These are phyloP conservation scores for Rhynchophorus ferrugineus DNA, from an alignment of 1,140 invertebrate species.

Conservation along the genomic window DNA sequence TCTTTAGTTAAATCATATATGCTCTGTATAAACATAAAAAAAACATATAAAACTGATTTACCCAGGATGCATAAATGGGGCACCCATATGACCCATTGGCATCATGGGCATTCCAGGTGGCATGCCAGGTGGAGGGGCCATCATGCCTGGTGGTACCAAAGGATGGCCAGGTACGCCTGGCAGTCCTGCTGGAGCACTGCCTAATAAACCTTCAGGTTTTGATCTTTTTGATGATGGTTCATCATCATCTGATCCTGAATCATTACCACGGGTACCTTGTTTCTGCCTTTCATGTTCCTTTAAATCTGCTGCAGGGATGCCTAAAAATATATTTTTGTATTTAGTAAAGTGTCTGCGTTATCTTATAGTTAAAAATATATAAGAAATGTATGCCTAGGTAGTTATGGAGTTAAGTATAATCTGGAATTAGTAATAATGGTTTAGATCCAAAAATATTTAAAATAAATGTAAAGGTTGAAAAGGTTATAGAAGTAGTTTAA, in stretches of 20 bases:
- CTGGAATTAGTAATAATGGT: no score
- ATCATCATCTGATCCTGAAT: conserved; percentile 69
- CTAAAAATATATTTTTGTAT: conserved; percentile 24
- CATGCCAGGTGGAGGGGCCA: conserved; percentile 50
- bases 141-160: conserved; percentile 50
- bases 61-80: conserved; percentile 63
- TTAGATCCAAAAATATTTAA: not conserved
- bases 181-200: conserved; percentile 45
- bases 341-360: no score
- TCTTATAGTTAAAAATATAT: no score
- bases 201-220: conserved; percentile 55
- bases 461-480: not conserved
- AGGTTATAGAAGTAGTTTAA: no score
- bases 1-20: not conserved
- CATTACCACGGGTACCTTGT: conserved; percentile 49
- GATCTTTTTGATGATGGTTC: conserved; percentile 65
- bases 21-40: not conserved
- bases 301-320: conserved; percentile 88
- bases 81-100: conserved; percentile 67
- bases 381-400: no score
- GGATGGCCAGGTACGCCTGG: conserved; percentile 47
- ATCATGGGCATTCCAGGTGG: conserved; percentile 49
- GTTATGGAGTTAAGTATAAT: no score
- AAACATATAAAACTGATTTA: conserved; percentile 38
- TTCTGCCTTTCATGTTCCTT: conserved; percentile 89